These are phyloP conservation scores for Mimumesa dahlbomi DNA, from an alignment of 2,888 invertebrate genomes.

Conservation along the genomic window DNA sequence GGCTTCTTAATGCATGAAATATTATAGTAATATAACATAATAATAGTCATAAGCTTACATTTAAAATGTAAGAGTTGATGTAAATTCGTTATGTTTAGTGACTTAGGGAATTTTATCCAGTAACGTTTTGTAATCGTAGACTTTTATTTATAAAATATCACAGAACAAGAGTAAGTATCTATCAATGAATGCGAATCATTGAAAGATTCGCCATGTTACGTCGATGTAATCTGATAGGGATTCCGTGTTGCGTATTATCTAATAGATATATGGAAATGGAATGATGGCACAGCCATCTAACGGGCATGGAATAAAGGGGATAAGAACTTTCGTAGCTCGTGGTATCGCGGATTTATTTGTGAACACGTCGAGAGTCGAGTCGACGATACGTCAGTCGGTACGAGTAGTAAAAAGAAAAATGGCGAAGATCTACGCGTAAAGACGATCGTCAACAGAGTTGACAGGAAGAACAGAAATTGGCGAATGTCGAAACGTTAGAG, in stretches of 20 bases:
- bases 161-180: constrained; percentile 21
- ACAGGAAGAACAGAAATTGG: constrained; percentile 52
- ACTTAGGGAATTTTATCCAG: no score
- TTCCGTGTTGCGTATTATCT: neutral
- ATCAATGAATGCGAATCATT: neutral
- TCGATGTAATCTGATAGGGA: neutral
- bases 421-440: constrained; percentile 63
- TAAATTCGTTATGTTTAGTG: no score
- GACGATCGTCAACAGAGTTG: constrained; percentile 58
- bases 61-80: no score
- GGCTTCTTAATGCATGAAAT: no score
- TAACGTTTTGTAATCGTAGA: no score
- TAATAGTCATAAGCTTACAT: no score
- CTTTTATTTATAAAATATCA: no score
- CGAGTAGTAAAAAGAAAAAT: constrained; percentile 52
- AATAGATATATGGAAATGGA: neutral
- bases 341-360: constrained; percentile 41
- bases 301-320: constrained; percentile 28
- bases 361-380: constrained; percentile 47
- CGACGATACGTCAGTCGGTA: constrained; percentile 24
- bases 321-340: constrained; percentile 21
- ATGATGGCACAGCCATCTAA: constrained; percentile 46
- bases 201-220: no score
- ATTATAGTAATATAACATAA: no score
- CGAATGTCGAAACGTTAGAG: constrained; percentile 63